These are phyloP conservation scores for Muscicapa comitata DNA, from an alignment of 2,797 vertebrate genomes.

Conservation along the genomic window DNA sequence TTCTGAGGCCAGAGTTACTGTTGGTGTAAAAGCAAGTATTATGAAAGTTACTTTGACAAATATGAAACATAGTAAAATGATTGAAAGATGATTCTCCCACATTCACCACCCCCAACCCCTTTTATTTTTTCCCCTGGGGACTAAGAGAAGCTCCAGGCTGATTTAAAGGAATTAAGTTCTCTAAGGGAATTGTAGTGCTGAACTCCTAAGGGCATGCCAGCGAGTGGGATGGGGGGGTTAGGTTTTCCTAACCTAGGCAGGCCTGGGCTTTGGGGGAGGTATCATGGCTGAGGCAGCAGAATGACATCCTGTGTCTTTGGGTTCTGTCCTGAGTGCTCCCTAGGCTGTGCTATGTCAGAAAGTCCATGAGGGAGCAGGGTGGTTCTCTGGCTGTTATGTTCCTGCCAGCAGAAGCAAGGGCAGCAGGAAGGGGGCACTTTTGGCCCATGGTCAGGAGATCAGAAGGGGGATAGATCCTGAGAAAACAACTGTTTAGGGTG, in stretches of 20 bases:
- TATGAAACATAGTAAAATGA: neutral
- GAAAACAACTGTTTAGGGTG: neutral
- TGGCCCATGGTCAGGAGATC: neutral
- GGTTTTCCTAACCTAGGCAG: neutral
- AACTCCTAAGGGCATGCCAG: neutral
- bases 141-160: neutral
- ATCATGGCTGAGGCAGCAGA: fast-evolving
- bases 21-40: neutral
- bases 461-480: neutral
- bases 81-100: neutral
- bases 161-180: neutral
- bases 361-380: neutral
- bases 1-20: neutral
- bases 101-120: neutral
- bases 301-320: neutral
- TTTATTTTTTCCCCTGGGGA: neutral
- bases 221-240: fast-evolving
- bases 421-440: neutral
- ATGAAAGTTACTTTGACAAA: neutral
- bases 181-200: neutral
- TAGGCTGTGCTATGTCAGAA: neutral
- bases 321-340: neutral
- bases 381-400: neutral
- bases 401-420: neutral
- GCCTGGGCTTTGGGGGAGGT: neutral